These are phyloP conservation scores for Phymanthus crucifer DNA, from an alignment of 92 coral and sea anemone species.

Conservation along the genomic window DNA sequence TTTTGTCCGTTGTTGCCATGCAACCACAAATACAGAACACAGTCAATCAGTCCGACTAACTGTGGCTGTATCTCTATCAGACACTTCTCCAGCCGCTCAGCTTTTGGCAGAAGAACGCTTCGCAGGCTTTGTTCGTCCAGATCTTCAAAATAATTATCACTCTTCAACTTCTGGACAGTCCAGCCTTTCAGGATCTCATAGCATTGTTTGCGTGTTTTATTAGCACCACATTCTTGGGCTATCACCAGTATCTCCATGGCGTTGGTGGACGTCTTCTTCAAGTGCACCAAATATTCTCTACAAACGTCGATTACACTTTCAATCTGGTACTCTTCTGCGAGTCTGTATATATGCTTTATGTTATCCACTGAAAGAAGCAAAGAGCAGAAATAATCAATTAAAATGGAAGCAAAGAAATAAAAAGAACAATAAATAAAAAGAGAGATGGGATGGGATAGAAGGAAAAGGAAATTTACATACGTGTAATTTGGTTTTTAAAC, in stretches of 20 bases:
- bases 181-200: neutral
- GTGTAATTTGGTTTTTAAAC: neutral
- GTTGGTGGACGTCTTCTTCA: neutral
- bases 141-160: neutral
- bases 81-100: constrained; percentile 9
- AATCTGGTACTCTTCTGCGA: constrained; percentile 18
- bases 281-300: neutral
- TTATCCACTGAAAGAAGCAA: neutral
- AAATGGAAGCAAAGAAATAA: neutral
- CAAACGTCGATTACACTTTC: neutral
- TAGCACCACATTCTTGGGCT: neutral
- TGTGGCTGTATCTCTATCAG: neutral
- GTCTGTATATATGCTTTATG: constrained; percentile 3
- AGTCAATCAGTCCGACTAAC: constrained; percentile 4
- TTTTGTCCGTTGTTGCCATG: neutral
- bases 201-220: neutral
- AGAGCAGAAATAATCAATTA: neutral
- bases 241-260: neutral
- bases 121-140: constrained; percentile 11
- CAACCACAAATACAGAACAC: constrained; percentile 1
- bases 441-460: neutral
- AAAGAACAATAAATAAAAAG: neutral
- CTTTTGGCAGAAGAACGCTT: constrained; percentile 10
- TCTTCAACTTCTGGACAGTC: constrained; percentile 1
- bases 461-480: neutral